Evolutionary conservation across 2,888 invertebrate species (phyloP), one percentile per base, ranked within the genome.

Genomic region (Dynastes maya): DNA sequence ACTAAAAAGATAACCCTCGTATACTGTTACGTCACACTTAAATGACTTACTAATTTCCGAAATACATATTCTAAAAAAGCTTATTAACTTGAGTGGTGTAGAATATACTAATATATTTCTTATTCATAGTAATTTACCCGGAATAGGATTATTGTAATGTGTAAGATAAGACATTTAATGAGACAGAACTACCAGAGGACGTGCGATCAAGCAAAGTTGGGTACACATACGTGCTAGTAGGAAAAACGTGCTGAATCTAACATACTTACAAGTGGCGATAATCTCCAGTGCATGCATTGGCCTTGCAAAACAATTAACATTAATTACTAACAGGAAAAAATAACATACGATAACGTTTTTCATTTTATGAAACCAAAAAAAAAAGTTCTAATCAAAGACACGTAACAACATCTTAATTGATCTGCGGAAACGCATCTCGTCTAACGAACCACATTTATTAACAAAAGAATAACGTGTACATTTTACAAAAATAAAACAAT

Each of bases 241-340:
- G 58, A 67, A 65, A 76, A 77, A 72, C 72, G 76, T 79, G 79
- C 76, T 32, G 40, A 65, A 77, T 67, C 68, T 74, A 77, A 72
- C 65, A 86, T 95, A 96, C 96, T 96, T 95, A 96, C 96, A 96
- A 93, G 94, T 94, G 90, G 95, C 94, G 90, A 96, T 93, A 89
- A 94, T 92, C 92, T 94, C 95, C 93, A 96, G 93, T 90, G 95
- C 96, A 94, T 95, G 95, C 94, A 95, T 93, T 90, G 95, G 92
- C 92, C 95, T 94, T 89, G 88, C 88, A 89, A 89, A 88, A 88
- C 87, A 87, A 87, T 84, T 85, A 86, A 86, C 86, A 86, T 86
- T 85, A 86, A 86, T 86, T 83, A 85, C 83, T 81, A 79, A 82
- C 40, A 65, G 55, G 64, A 29, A 58, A 22, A 72, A 40, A 53